A percentile compares a stretch with the other conserved stretches of the same genome.
These are phyloP conservation scores for Fringilla coelebs DNA, from an alignment of 2,797 vertebrate genomes.

Conservation along the genomic window DNA sequence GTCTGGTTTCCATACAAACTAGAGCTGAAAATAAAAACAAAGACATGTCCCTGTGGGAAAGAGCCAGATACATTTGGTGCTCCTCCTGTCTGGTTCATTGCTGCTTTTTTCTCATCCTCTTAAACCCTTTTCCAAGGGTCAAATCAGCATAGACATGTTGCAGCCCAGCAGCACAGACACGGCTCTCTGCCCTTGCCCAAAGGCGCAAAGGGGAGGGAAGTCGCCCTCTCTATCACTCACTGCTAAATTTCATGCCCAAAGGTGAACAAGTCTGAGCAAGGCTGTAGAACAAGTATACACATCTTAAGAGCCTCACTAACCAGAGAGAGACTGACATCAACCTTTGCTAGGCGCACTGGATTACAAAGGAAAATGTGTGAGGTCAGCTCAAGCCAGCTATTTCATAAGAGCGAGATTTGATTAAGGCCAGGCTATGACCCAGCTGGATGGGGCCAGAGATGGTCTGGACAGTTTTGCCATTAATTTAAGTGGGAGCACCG, in stretches of 20 bases:
- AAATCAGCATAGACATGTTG: accelerated
- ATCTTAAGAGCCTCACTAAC: not conserved
- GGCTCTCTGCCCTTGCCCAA: not conserved
- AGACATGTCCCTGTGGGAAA: not conserved
- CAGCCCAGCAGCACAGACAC: accelerated
- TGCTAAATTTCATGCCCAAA: not conserved
- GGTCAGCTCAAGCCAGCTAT: not conserved
- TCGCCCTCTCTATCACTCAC: not conserved
- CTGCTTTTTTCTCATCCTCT: not conserved
- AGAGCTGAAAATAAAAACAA: not conserved
- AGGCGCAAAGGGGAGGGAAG: not conserved
- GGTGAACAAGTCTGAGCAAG: not conserved
- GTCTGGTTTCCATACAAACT: not conserved
- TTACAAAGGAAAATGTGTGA: not conserved
- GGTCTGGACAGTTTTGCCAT: not conserved
- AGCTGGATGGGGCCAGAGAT: not conserved
- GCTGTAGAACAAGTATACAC: not conserved
- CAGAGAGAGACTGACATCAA: not conserved
- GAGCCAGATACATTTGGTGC: not conserved
- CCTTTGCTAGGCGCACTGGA: not conserved
- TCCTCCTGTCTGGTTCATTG: not conserved
- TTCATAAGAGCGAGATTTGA: not conserved
- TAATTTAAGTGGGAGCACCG: constrained; percentile 6
- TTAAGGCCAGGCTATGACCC: not conserved
- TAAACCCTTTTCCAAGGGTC: not conserved